phyloP scores from a whole-genome alignment of 2,113 vertebrate species.

The Labrus mixtus region DNA sequence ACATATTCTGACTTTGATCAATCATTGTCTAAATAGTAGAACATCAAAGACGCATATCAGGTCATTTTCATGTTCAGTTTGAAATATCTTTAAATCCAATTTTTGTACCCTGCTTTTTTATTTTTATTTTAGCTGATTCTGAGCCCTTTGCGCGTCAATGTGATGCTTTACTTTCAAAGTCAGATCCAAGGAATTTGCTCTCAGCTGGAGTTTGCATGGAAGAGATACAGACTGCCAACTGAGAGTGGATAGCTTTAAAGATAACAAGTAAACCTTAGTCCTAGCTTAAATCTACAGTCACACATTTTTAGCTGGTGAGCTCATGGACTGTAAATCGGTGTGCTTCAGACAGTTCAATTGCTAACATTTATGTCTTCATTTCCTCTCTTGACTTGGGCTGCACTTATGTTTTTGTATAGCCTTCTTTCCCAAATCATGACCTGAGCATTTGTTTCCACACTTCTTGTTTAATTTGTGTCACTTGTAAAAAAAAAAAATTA shows the following conservation, averaged over 20 bases:
- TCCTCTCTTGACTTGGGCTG: too few species aligned
- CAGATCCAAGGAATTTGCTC: constrained; percentile 9
- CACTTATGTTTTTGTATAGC: background rate
- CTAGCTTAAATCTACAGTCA: background rate
- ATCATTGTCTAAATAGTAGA: background rate
- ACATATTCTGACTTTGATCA: background rate
- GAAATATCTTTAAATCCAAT: background rate
- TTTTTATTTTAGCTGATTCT: background rate
- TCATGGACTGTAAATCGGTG: background rate
- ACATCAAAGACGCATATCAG: background rate
- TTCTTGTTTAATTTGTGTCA: background rate
- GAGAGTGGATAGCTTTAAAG: background rate
- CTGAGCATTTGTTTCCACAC: background rate
- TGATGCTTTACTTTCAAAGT: background rate
- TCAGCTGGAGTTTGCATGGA: background rate
- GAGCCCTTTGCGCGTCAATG: too few species aligned
- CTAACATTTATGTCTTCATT: background rate
- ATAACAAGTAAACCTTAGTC: background rate
- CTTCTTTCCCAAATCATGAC: background rate
- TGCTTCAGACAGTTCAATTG: background rate
- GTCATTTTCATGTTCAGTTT: background rate
- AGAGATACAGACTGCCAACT: background rate
- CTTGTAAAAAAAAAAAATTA: background rate
- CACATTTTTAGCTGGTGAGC: background rate
- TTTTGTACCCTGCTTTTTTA: background rate